A percentile compares a stretch with the other conserved stretches of the same genome.
Conservation (phyloP, 2,888 invertebrate species). For the Dasypogon diadema region DNA sequence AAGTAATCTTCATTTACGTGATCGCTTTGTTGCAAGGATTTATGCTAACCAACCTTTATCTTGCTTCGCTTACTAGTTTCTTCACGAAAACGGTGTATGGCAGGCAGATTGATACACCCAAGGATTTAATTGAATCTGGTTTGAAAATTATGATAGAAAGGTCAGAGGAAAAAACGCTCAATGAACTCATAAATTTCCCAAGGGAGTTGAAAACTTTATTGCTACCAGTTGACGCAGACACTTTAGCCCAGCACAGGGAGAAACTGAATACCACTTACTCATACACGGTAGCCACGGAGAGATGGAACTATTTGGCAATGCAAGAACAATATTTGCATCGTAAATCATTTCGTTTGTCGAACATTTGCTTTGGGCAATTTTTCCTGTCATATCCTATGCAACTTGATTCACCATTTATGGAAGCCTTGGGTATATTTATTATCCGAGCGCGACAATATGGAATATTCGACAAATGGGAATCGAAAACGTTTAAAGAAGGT, state of each 20-base stretch:
- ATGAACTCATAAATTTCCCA: neutral
- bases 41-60: constrained; percentile 35
- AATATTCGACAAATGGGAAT: constrained; percentile 6
- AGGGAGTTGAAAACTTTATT: constrained; percentile 6
- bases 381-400: constrained; percentile 21
- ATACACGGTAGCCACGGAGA: neutral
- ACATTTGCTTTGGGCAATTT: constrained; percentile 27
- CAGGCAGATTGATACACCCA: constrained; percentile 16
- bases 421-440: constrained; percentile 11
- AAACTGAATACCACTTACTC: constrained; percentile 34
- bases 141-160: constrained; percentile 23
- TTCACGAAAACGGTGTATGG: constrained; percentile 16
- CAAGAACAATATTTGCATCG: constrained; percentile 23
- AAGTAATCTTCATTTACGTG: neutral
- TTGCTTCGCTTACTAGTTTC: constrained; percentile 32
- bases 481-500: constrained; percentile 8
- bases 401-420: constrained; percentile 42
- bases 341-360: constrained; percentile 9
- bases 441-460: constrained; percentile 14
- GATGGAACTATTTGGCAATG: neutral
- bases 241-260: constrained; percentile 4
- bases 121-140: neutral
- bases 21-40: constrained; percentile 18
- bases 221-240: neutral
- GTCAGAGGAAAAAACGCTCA: neutral